These are phyloP conservation scores for Drosophila simulans DNA, from an alignment of 1,140 invertebrate genomes.

Conservation along the genomic window DNA sequence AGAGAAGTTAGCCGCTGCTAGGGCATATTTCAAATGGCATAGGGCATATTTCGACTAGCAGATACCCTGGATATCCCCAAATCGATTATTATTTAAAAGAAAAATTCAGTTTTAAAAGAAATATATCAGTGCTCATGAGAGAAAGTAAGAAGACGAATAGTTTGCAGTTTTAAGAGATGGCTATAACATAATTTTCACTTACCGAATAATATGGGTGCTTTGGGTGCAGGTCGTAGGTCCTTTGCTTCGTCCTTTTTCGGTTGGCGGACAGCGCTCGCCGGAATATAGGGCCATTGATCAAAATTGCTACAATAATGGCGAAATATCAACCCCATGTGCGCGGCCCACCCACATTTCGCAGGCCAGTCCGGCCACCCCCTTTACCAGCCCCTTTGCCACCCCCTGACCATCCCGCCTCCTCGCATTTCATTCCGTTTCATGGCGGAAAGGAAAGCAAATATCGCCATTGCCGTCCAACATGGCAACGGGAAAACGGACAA, in stretches of 20 bases:
- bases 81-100: not conserved
- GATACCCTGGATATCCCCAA: not conserved
- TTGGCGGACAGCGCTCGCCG: constrained; percentile 51
- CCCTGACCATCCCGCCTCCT: not conserved
- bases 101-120: too few species aligned
- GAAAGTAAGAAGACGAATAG: too few species aligned
- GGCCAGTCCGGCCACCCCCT: constrained; percentile 12
- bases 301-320: constrained; percentile 83
- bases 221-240: not conserved
- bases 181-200: too few species aligned
- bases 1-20: constrained; percentile 26
- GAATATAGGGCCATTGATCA: constrained; percentile 80
- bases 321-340: constrained; percentile 68
- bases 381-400: constrained; percentile 1
- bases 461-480: constrained; percentile 63
- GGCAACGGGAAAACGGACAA: constrained; percentile 65
- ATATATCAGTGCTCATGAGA: too few species aligned
- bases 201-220: too few species aligned
- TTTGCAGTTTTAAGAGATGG: too few species aligned
- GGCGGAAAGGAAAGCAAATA: constrained; percentile 62
- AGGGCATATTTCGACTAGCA: too few species aligned
- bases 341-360: constrained; percentile 22
- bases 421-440: constrained; percentile 46
- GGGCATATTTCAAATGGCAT: not conserved
- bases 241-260: constrained; percentile 2